Evolutionary conservation across 2,888 invertebrate genomes (phyloP).

Genomic region (Arrhopalites spinosus): DNA sequence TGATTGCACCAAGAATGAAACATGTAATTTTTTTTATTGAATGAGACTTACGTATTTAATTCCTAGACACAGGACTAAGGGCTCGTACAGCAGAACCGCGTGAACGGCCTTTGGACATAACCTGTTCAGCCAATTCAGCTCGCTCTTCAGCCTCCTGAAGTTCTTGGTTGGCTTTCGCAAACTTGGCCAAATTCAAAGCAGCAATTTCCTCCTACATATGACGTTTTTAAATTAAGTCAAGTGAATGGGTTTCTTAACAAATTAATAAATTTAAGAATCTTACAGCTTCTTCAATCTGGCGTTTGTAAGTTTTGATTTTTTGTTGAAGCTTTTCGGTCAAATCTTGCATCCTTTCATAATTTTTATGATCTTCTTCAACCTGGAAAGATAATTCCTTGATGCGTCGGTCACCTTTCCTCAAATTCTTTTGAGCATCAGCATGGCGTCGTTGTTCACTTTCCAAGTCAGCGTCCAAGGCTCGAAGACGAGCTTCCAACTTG

Average conservation of each 20-base stretch:
- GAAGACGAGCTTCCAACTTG: conserved; percentile 95
- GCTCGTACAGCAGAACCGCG: conserved; percentile 91
- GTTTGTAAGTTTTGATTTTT: conserved; percentile 99
- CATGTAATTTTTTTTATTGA: too few relatives aligned
- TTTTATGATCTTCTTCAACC: conserved; percentile 99
- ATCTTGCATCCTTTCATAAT: conserved; percentile 99
- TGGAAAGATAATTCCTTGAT: conserved; percentile 98
- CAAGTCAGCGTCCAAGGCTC: conserved; percentile 95
- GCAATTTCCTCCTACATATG: conserved; percentile 60
- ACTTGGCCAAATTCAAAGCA: conserved; percentile 63
- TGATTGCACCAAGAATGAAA: too few relatives aligned
- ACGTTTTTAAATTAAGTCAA: background rate
- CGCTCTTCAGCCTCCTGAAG: conserved; percentile 54
- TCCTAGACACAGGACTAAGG: conserved; percentile 65
- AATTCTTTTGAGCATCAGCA: conserved; percentile 97
- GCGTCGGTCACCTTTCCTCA: conserved; percentile 95
- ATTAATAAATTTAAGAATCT: conserved; percentile 58
- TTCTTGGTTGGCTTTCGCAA: conserved; percentile 60
- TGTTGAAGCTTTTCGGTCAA: conserved; percentile 99
- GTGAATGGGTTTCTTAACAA: background rate
- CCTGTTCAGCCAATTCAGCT: conserved; percentile 65
- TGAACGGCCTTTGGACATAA: conserved; percentile 95
- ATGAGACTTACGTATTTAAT: conserved; percentile 10
- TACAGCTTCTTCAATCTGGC: conserved; percentile 98
- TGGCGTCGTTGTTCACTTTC: conserved; percentile 95